A percentile compares a stretch with the other conserved stretches of the same genome.
phyloP scores from a whole-genome alignment of 1,140 invertebrate species.

The Rhopalosiphum padi region DNA sequence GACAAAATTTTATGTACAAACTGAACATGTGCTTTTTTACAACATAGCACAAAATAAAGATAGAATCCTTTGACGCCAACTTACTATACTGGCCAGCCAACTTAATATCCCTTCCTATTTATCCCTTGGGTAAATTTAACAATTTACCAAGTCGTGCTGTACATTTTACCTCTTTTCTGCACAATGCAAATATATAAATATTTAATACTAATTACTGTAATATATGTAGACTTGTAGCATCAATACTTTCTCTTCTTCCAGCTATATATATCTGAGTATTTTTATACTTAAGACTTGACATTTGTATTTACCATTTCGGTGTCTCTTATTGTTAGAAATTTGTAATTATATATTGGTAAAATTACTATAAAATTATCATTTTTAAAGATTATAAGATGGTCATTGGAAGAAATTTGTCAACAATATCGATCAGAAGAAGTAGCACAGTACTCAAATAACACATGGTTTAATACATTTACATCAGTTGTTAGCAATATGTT shows the following conservation, averaged over 20 bases:
- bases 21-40: not conserved
- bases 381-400: constrained; percentile 41
- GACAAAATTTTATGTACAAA: no score
- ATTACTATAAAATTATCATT: not conserved
- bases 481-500: constrained; percentile 26
- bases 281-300: not conserved
- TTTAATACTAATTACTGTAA: not conserved
- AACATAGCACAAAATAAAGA: not conserved
- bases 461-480: constrained; percentile 49
- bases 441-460: constrained; percentile 45
- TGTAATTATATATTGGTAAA: not conserved
- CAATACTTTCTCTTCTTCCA: not conserved
- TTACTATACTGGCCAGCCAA: no score
- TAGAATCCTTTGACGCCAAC: not conserved
- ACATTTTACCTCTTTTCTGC: not conserved
- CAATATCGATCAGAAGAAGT: constrained; percentile 44
- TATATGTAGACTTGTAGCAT: not conserved
- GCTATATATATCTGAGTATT: not conserved
- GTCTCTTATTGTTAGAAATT: not conserved
- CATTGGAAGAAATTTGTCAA: constrained; percentile 49
- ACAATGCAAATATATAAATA: not conserved
- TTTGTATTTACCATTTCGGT: not conserved
- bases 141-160: not conserved
- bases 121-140: no score
- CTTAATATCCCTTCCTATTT: no score